Base-by-base conservation (phyloP, 2,888 invertebrate genomes). In the Phengaris alcon region DNA sequence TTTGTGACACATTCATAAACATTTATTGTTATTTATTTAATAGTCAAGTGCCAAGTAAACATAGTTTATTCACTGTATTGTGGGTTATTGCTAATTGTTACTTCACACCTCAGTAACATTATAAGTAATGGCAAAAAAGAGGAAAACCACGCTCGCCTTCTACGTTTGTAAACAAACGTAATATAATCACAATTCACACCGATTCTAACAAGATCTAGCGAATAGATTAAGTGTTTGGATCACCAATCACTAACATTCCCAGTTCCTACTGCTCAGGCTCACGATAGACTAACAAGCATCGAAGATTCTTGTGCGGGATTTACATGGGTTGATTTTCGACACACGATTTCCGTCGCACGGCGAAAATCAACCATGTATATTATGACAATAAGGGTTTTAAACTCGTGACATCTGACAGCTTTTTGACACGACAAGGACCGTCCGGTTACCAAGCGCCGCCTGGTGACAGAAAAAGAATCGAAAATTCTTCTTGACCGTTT, bases 21-120 rank as follows among this genome's bases (percentile, higher is more conserved):
- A 64, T 44, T 64, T 64, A 64, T 64, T 44, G 35, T 64, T 64
- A 64, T 44, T 64, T 64, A 64, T 64, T 64, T 44, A 13, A 44
- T 44, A 64, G 64, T 44, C 64, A 12, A 12, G 35, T 35, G 35
- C 6, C 12, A 13, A 64, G 64, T 64, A 6, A 64, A 22, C 22
- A 6, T 48, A 8, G 15, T 59, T 22, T 59, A 59, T 15, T 15
- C 15, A 15, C 7, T 15, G 12, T 64, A 13, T 64, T 64, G 13
- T 64, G 6, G 12, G 22, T 64, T 64, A 64, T 44, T 44, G 64
- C 35, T 44, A 64, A 44, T 64, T 35, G 35, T 64, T 44, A 64
- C 64, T 64, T 64, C 35, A 64, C 64, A 64, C 13, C 12, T 7
- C 35, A 64, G 64, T 64, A 2, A 35, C 64, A 44, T 64, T 64